A percentile compares a stretch with the other conserved stretches of the same genome.
Evolutionary conservation across 2,113 vertebrate genomes (phyloP).

Genomic region (Paratilapia polleni): DNA sequence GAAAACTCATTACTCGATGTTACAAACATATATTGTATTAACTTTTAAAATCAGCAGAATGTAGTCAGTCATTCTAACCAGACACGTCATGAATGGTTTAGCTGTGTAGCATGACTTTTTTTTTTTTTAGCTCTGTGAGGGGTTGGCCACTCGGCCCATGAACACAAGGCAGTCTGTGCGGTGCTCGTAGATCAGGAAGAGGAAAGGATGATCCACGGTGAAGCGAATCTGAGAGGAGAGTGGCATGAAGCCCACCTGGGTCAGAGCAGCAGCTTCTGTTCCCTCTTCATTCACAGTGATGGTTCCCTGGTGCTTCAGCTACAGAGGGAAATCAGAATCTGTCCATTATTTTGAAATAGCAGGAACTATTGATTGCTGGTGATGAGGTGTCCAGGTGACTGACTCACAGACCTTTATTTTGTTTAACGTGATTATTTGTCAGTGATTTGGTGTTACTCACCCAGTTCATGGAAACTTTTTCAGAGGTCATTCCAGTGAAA

Average conservation of each 20-base stretch:
- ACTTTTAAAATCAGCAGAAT: neutral
- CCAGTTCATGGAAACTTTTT: slow-evolving; percentile 87
- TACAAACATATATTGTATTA: too few relatives aligned
- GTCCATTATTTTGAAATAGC: neutral
- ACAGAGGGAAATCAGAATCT: slow-evolving; percentile 15
- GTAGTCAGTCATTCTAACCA: neutral
- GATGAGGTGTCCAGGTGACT: neutral
- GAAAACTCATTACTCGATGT: slow-evolving; percentile 3
- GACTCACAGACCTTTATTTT: neutral
- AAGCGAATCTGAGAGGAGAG: slow-evolving; percentile 93
- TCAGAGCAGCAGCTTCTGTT: slow-evolving; percentile 90
- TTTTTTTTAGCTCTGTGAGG: slow-evolving; percentile 77
- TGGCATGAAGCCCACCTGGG: slow-evolving; percentile 94
- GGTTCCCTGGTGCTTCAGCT: slow-evolving; percentile 94
- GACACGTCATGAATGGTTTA: neutral
- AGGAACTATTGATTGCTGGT: neutral
- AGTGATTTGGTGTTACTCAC: slow-evolving; percentile 71
- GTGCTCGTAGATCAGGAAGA: slow-evolving; percentile 95
- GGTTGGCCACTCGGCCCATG: slow-evolving; percentile 92
- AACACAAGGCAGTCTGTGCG: slow-evolving; percentile 94
- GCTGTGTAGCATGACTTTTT: neutral
- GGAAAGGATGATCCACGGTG: slow-evolving; percentile 87
- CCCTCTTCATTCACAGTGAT: slow-evolving; percentile 98
- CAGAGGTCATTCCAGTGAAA: slow-evolving; percentile 87
- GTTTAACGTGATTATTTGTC: neutral